A percentile compares a stretch with the other conserved stretches of the same genome.
Conservation (phyloP, 2,113 vertebrate genomes). For the Baryphthengus martii region DNA sequence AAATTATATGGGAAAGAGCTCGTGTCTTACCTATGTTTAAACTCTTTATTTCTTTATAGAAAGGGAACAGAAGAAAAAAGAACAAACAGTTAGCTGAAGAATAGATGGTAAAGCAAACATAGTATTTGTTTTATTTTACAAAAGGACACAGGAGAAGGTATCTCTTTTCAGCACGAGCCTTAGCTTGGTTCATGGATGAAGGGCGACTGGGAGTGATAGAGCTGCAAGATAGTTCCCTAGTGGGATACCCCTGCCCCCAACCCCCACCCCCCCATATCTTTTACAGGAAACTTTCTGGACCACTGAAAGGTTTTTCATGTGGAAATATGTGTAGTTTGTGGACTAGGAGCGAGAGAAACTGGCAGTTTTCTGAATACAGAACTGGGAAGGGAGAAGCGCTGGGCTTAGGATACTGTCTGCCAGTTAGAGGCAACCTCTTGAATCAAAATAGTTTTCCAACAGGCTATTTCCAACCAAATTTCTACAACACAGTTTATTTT, state of each 20-base stretch:
- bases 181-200: constrained; percentile 25
- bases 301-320: background rate
- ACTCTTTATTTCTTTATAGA: constrained; percentile 98
- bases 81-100: constrained; percentile 81
- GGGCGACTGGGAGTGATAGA: background rate
- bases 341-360: background rate
- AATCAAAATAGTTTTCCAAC: background rate
- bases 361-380: background rate
- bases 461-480: background rate
- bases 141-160: constrained; percentile 50
- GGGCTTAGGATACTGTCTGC: background rate
- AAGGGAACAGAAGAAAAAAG: constrained; percentile 80
- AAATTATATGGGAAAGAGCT: constrained; percentile 77
- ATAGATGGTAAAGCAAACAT: constrained; percentile 76
- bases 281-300: background rate
- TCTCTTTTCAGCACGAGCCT: constrained; percentile 45
- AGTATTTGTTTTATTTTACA: constrained; percentile 71
- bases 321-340: background rate
- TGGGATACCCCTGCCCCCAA: background rate
- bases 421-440: background rate
- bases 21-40: constrained; percentile 97
- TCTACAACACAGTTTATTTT: background rate
- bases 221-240: background rate
- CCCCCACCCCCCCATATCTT: background rate
- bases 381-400: background rate